Evolutionary conservation across 2,113 vertebrate species (phyloP).

Genomic region (Centrocercus urophasianus): DNA sequence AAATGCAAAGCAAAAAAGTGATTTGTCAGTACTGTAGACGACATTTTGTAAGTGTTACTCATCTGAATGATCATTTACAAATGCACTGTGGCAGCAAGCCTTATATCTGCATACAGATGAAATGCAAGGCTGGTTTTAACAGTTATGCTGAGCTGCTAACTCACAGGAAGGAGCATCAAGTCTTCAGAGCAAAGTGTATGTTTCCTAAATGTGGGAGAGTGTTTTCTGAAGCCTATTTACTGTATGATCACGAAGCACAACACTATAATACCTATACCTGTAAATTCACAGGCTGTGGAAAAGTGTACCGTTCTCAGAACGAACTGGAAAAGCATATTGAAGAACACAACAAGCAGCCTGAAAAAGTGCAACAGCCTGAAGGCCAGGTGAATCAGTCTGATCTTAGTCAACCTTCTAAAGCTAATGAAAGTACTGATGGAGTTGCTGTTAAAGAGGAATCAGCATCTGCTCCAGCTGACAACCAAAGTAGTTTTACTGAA

Average conservation of each 20-base stretch:
- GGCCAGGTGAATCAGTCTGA: slow-evolving; percentile 39
- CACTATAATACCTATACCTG: slow-evolving; percentile 98
- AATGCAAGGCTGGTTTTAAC: slow-evolving; percentile 95
- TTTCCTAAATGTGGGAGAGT: slow-evolving; percentile 95
- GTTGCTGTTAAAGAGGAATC: slow-evolving; percentile 61
- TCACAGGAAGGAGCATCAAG: slow-evolving; percentile 89
- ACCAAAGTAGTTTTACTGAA: background rate
- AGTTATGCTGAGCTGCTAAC: slow-evolving; percentile 90
- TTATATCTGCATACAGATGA: slow-evolving; percentile 96
- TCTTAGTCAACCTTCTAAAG: slow-evolving; percentile 44
- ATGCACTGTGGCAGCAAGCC: slow-evolving; percentile 95
- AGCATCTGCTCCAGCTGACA: slow-evolving; percentile 42
- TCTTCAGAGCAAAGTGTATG: slow-evolving; percentile 95
- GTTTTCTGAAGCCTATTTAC: slow-evolving; percentile 92
- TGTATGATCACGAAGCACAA: slow-evolving; percentile 96
- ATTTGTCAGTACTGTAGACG: slow-evolving; percentile 97
- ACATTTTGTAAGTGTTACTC: slow-evolving; percentile 92
- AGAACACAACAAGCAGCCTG: slow-evolving; percentile 77
- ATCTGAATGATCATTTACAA: slow-evolving; percentile 95
- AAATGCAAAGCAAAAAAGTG: slow-evolving; percentile 96
- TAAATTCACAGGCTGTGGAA: slow-evolving; percentile 86
- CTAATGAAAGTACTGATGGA: slow-evolving; percentile 43
- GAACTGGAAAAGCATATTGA: slow-evolving; percentile 89
- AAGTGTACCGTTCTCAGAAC: slow-evolving; percentile 89
- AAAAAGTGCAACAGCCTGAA: slow-evolving; percentile 57